Evolutionary conservation across 2,113 vertebrate genomes (phyloP), one percentile per base, ranked within the genome.

Genomic region (Damaliscus lunatus): DNA sequence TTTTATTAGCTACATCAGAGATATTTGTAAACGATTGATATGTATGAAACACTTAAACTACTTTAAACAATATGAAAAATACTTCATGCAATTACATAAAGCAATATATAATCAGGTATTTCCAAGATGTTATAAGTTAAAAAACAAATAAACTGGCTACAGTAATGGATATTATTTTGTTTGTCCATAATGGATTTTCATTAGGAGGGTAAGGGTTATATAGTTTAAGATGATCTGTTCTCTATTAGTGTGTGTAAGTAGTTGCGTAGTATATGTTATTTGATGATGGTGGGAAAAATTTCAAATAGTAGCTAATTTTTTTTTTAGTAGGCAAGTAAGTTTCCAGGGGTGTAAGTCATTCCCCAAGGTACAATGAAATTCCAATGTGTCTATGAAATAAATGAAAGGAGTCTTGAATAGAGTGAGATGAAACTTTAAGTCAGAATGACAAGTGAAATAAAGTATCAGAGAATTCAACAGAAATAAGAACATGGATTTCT

Each of bases 321-420:
- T 43, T 94, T 92, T 96, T 91, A 67, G 36, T 87, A 91, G 48
- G 60, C 59, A 96, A 86, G 31, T 92, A 55, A 94, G 85, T 94
- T 95, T 89, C 27, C 16, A 89, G 31, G 36, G 11, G 64, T 50
- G 46, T 74, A 52, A 92, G 15, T 86, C 50, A 95, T 89, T 95
- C n/a, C 92, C 40, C 19, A 94, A 94, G 40, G 52, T 53, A 71
- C 27, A 88, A 19, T 93, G n/a, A 95, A 97, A 95, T 90, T 90
- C 5, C 17, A 67, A 23, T 6, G 10, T 85, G 36, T 85, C 71
- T 33, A 53, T 81, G 92, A 96, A 94, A 95, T 83, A 82, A 98
- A 97, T 71, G 96, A 93, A 97, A 96, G 82, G 59, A 96, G 60
- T 81, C 57, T 77, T 92, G 67, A 92, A 59, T 16, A 91, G 74